These are phyloP conservation scores for Dynastes hyllus DNA, from an alignment of 2,888 invertebrate species.

Conservation along the genomic window DNA sequence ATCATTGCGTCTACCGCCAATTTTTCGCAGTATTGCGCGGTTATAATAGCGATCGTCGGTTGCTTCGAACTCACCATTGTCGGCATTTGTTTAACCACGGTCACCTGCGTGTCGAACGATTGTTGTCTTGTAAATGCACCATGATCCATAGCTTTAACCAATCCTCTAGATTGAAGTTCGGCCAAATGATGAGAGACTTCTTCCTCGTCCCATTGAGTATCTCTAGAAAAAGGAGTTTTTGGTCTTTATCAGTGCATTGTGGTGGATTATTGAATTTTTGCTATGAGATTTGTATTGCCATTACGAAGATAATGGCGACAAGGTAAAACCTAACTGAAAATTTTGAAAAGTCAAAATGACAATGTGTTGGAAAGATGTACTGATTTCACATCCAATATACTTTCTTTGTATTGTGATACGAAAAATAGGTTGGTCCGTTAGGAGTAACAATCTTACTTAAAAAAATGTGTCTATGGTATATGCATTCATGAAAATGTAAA, in stretches of 20 bases:
- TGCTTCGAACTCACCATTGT: constrained; percentile 90
- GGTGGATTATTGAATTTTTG: too few species aligned
- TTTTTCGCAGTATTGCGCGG: constrained; percentile 98
- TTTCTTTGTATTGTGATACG: neutral
- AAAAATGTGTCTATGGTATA: too few species aligned
- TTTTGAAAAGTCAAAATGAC: constrained; percentile 21
- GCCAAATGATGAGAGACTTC: constrained; percentile 85
- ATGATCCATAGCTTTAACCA: constrained; percentile 90
- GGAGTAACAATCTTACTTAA: too few species aligned
- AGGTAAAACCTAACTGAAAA: neutral
- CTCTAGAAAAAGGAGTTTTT: constrained; percentile 70
- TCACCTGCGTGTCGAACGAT: constrained; percentile 87
- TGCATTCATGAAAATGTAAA: too few species aligned
- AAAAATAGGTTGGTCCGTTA: neutral
- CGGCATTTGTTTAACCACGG: constrained; percentile 95
- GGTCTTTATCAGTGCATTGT: too few species aligned
- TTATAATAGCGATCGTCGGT: constrained; percentile 98
- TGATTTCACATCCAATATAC: neutral
- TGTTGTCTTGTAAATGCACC: constrained; percentile 89
- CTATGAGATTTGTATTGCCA: too few species aligned
- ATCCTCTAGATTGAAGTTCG: constrained; percentile 85
- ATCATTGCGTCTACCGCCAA: constrained; percentile 98
- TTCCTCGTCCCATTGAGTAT: constrained; percentile 86
- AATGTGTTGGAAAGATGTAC: neutral
- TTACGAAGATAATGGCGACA: too few species aligned